Base-by-base conservation (phyloP, 2,113 vertebrate species). In the Notothenia coriiceps region DNA sequence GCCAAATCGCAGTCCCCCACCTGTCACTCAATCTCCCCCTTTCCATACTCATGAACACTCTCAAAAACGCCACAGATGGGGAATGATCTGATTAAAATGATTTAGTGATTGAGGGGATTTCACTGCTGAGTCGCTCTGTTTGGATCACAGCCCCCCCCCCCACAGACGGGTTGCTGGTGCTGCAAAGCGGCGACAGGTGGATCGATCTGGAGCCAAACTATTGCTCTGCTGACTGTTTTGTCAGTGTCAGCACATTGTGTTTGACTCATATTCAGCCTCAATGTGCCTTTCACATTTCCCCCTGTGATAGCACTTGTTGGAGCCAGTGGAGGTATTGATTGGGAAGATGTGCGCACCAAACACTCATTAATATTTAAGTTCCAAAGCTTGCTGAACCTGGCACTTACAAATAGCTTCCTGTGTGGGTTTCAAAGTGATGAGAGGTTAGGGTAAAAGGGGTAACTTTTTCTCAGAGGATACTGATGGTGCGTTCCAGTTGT, bases 61-160 rank as follows among this genome's bases (percentile, higher is more conserved):
- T 80, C 52, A 84, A 59, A 89, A 79, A 77, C 62, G 10, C 74
- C 88, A 84, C 88, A 91, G 85, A 90, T 89, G 87, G 90, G 72
- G 75, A 89, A 80, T 85, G 86, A 89, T 86, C 82, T 88, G 91
- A 90, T 91, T 91, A 84, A 88, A 93, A 84, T 73, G 64, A 88
- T 93, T 89, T 89, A 86, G 83, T 85, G 88, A 85, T 83, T 86
- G 77, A 82, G 65, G 74, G 82, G 86, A 86, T 89, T 88, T 84
- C 62, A 43, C 84, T 64, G 49, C 77, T 66, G 60, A 72, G 78
- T 69, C 54, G 10, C 71, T 85, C 59, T 76, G 76, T 76, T 72
- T 78, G 66, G 74, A 63, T 69, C 51, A 1, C 11, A n/a, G 49
- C 29, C 11, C 2, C 29, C 49, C 10, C 74, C 10, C 59, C 61